Evolutionary conservation across 2,888 invertebrate genomes (phyloP).

Genomic region (Odontocerum albicorne): DNA sequence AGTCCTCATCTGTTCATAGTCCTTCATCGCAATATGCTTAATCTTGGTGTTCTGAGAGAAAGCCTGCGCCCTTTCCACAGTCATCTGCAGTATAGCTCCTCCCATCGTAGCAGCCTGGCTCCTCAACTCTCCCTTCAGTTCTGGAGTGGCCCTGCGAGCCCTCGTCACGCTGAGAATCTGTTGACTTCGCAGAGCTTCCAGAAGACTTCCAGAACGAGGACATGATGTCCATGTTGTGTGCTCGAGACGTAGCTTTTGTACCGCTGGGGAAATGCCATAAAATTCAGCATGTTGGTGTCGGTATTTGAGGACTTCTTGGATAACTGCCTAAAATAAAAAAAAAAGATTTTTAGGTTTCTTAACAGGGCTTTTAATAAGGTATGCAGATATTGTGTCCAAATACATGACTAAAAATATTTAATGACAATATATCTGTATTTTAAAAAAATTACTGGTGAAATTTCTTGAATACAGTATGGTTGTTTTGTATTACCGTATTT

Average conservation of each 20-base stretch:
- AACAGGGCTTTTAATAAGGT: too few relatives aligned
- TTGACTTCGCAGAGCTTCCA: slow-evolving; percentile 53
- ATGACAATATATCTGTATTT: too few relatives aligned
- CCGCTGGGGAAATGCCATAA: slow-evolving; percentile 48
- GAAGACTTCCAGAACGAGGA: slow-evolving; percentile 55
- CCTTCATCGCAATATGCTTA: slow-evolving; percentile 43
- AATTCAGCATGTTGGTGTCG: slow-evolving; percentile 60
- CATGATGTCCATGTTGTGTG: slow-evolving; percentile 78
- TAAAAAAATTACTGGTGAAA: too few relatives aligned
- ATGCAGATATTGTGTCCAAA: too few relatives aligned
- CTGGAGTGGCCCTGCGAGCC: slow-evolving; percentile 23
- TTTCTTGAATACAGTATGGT: too few relatives aligned
- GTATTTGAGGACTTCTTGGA: slow-evolving; percentile 66
- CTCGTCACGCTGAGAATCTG: slow-evolving; percentile 34
- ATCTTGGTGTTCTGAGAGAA: slow-evolving; percentile 47
- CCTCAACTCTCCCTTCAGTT: slow-evolving; percentile 21
- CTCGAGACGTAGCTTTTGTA: slow-evolving; percentile 47
- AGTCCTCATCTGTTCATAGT: slow-evolving; percentile 67
- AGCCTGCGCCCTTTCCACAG: slow-evolving; percentile 30
- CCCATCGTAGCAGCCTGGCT: slow-evolving; percentile 28
- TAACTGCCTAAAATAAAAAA: slow-evolving; percentile 51
- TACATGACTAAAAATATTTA: too few relatives aligned
- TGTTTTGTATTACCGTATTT: too few relatives aligned
- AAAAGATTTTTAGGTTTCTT: too few relatives aligned
- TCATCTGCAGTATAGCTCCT: slow-evolving; percentile 24